Evolutionary conservation across 2,797 vertebrate species (phyloP).

Genomic region (Sarcoramphus papa): DNA sequence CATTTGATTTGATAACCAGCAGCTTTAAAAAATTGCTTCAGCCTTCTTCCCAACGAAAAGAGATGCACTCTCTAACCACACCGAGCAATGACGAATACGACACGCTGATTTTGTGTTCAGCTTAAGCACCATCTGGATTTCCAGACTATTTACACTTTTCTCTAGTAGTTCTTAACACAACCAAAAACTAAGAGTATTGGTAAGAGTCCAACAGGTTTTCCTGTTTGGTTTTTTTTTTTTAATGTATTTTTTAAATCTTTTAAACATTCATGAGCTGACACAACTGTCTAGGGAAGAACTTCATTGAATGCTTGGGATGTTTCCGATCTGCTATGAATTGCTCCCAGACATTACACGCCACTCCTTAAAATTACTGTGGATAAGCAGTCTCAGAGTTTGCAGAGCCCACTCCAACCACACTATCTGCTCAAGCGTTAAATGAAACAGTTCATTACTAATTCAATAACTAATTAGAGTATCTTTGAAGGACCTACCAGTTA

Average conservation of each 20-base stretch:
- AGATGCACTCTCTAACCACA: rapidly evolving
- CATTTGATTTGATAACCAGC: not conserved
- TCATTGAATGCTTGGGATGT: not conserved
- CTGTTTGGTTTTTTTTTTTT: no score
- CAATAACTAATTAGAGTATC: not conserved
- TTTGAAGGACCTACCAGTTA: not conserved
- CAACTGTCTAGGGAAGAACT: not conserved
- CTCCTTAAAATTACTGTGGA: not conserved
- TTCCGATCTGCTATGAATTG: not conserved
- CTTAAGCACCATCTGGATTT: not conserved
- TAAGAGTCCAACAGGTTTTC: not conserved
- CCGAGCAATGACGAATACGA: rapidly evolving
- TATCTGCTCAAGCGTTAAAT: not conserved
- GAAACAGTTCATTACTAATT: not conserved
- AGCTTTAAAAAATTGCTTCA: not conserved
- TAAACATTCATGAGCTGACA: not conserved
- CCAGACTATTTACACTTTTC: not conserved
- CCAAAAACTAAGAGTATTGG: not conserved
- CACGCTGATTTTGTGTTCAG: rapidly evolving
- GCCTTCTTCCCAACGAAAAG: not conserved
- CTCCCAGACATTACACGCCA: not conserved
- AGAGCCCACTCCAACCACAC: not conserved
- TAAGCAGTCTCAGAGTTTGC: not conserved
- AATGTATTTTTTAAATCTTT: not conserved
- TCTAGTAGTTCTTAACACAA: no score